Base-by-base conservation (phyloP, 2,888 invertebrate genomes). In the Heliconius ethilla region DNA sequence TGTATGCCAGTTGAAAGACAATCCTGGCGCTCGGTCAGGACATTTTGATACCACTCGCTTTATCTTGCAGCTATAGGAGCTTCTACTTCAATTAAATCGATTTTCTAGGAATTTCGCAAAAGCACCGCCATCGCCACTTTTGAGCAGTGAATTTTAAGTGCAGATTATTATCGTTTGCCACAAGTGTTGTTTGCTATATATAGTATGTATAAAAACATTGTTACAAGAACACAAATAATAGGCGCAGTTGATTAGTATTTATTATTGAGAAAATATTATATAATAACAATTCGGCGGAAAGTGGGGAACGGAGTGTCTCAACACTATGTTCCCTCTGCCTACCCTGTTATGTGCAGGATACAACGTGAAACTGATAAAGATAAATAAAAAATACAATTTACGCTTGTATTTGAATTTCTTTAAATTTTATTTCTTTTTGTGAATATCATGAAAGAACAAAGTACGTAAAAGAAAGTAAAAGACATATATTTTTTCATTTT, bases 11-110 rank as follows among this genome's bases (percentile, higher is more conserved):
- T 82, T 86, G 89, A 88, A 89, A 89, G 87, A 87, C 87, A 88
- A 90, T 91, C 87, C 90, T 91, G 91, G 90, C 89, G 87, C 88
- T 80, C 84, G 87, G 85, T 89, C 90, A 87, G 89, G 89, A 88
- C 89, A 88, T 89, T 90, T 88, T 89, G 91, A 90, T 90, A 89
- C 85, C 83, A 86, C 85, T 84, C 83, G 87, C 84, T 88, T 87
- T 90, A 89, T 89, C 83, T 82, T 76, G 80, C 74, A 78, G 79
- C 80, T 80, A 76, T 78, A 80, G 79, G 76, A 77, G 81, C 78
- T 78, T 82, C 80, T 77, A 81, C 82, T 82, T 82, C 82, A 81
- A 82, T 82, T 82, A 82, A 81, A 82, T 82, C 82, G 82, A 82
- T 82, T 82, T 78, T 77, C 80, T 70, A 72, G 81, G 80, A 81